Conservation (phyloP, 2,797 vertebrate species). For the Chloroceryle inda region DNA sequence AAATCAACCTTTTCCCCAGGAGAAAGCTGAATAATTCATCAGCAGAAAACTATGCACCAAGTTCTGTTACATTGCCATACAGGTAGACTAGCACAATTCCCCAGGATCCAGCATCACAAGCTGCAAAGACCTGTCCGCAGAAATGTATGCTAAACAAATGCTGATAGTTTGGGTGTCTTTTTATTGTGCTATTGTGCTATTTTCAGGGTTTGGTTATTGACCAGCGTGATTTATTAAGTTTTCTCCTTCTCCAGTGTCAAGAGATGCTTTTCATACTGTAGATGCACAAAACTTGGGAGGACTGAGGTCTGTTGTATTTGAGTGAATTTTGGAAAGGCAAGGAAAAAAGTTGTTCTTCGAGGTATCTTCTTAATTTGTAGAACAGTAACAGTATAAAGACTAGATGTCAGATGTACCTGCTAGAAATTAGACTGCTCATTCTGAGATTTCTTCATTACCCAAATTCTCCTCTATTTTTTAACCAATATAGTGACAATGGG, state of each 20-base stretch:
- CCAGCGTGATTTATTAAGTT: background rate
- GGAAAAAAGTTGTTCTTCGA: background rate
- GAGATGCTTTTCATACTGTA: background rate
- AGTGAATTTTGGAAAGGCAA: background rate
- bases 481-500: background rate
- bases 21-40: background rate
- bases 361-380: background rate
- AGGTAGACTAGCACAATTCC: background rate
- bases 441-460: background rate
- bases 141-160: background rate
- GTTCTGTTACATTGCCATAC: background rate
- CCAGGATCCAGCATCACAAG: background rate
- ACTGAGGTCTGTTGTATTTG: background rate
- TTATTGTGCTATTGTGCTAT: background rate
- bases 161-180: background rate
- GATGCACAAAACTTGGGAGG: background rate
- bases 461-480: background rate
- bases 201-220: background rate
- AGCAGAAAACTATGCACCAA: background rate
- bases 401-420: background rate
- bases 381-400: background rate
- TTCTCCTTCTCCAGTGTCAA: background rate
- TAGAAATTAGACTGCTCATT: background rate
- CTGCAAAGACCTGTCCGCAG: background rate
- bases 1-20: background rate